Conservation (phyloP, 2,113 vertebrate species). For the Pristiophorus japonicus region DNA sequence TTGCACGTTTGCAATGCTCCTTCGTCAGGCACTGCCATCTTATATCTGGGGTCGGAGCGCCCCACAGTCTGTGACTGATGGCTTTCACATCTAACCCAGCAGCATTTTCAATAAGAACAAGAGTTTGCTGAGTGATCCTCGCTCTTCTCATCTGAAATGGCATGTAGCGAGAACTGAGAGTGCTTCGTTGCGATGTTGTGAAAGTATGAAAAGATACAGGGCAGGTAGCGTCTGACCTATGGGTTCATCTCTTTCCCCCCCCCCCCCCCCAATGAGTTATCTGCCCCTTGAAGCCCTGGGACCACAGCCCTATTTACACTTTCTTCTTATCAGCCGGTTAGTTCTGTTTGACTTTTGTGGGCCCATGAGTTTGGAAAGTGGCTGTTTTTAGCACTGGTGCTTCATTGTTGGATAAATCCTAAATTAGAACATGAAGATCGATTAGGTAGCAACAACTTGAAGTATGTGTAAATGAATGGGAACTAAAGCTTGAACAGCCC, state of each 20-base stretch:
- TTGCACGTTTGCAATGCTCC: neutral
- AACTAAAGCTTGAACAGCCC: neutral
- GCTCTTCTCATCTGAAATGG: neutral
- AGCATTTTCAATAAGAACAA: neutral
- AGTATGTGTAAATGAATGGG: neutral
- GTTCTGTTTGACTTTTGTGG: neutral
- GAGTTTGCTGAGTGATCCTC: neutral
- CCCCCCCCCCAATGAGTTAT: no score
- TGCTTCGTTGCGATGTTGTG: neutral
- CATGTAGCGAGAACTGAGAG: neutral
- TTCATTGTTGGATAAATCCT: neutral
- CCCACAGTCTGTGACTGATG: neutral
- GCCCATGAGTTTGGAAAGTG: neutral
- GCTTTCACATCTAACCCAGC: neutral
- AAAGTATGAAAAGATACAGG: neutral
- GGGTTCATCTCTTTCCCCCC: neutral
- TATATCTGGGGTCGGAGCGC: neutral
- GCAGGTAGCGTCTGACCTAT: neutral
- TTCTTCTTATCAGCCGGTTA: neutral
- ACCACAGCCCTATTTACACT: neutral
- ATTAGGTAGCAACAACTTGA: neutral
- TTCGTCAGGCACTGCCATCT: neutral
- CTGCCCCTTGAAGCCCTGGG: neutral
- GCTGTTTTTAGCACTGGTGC: neutral
- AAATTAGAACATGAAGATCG: neutral